Evolutionary conservation across 1,140 invertebrate species (phyloP), one percentile per base, ranked within the genome.

Genomic region (Vollenhovia emeryi): DNA sequence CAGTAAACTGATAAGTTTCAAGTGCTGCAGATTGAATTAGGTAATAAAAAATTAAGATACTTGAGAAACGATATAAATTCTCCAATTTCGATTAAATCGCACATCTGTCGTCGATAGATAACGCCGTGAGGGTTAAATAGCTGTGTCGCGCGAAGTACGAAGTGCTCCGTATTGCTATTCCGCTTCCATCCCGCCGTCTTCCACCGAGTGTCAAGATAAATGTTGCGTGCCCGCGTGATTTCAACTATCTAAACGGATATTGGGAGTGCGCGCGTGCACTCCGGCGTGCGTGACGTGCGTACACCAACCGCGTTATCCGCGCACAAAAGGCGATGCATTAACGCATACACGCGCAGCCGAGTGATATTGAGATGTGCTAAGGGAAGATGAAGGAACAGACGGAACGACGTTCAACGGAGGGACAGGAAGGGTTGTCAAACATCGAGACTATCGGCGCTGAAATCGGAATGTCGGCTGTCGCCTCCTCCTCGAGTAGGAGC

Each of bases 311-410:
- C 64, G 43, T 79, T 79, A 79, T 68, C 30, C 30, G n/a, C 30
- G 66, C 36, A 62, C 78, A 75, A 89, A 90, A 91, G 80, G 85
- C 48, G 50, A 30, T 30, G 86, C 91, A 91, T 91, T 91, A 91
- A 91, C 88, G 75, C 89, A 80, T 71, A 87, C 84, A 52, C 18
- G 48, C 45, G 36, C 48, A 73, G 62, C 80, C 78, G 66, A 85
- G 80, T 85, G 86, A 92, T 92, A 92, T 92, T 91, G 87, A 91
- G 89, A 92, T 91, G 88, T 90, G 88, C 85, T 89, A 88, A 84
- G 84, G 86, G 86, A 83, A 85, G 66, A 90, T 91, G 85, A 79
- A 79, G 76, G 76, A 69, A 69, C 76, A 69, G 76, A 40, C 33
- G 33, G 62, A 52, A 50, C n/a, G 13, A n/a, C 2, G 40, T 78